phyloP scores from a whole-genome alignment of 2,113 vertebrate genomes.

The Illadopsis cleaveri region DNA sequence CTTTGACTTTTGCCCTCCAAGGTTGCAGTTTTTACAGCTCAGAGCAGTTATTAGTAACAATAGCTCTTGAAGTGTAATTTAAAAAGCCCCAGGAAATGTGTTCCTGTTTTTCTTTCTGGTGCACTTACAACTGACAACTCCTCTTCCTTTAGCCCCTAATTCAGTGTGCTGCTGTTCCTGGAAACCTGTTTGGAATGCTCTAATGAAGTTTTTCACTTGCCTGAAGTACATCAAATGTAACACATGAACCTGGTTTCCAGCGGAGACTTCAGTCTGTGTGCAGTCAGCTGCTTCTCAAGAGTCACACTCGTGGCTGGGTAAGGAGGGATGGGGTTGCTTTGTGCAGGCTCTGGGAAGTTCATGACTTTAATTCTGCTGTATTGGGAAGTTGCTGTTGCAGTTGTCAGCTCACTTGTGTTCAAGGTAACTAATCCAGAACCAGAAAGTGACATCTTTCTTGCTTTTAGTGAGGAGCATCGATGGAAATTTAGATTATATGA shows the following conservation, averaged over 20 bases:
- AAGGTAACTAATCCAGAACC: background rate
- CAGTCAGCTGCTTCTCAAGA: slow-evolving; percentile 27
- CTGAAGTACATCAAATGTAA: background rate
- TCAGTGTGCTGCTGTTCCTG: slow-evolving; percentile 3
- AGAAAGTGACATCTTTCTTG: background rate
- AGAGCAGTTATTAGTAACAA: slow-evolving; percentile 46
- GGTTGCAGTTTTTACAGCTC: slow-evolving; percentile 51
- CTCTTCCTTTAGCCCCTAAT: background rate
- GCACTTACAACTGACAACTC: slow-evolving; percentile 53
- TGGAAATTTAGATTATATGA: background rate
- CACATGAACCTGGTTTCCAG: background rate
- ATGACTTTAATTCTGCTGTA: background rate
- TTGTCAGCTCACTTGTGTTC: background rate
- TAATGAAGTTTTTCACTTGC: slow-evolving; percentile 35
- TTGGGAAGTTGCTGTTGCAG: background rate
- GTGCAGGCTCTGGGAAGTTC: background rate
- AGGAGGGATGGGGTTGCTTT: background rate
- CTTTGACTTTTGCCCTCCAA: slow-evolving; percentile 59
- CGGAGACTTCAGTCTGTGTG: background rate
- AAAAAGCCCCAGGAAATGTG: slow-evolving; percentile 61
- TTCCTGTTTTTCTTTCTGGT: slow-evolving; percentile 61
- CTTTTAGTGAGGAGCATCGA: rapidly evolving
- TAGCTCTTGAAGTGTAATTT: slow-evolving; percentile 59
- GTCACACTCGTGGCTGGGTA: background rate
- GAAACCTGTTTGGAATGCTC: slow-evolving; percentile 29